These are phyloP conservation scores for Scaptomyza pallida DNA, from an alignment of 1,140 invertebrate species.

Conservation along the genomic window DNA sequence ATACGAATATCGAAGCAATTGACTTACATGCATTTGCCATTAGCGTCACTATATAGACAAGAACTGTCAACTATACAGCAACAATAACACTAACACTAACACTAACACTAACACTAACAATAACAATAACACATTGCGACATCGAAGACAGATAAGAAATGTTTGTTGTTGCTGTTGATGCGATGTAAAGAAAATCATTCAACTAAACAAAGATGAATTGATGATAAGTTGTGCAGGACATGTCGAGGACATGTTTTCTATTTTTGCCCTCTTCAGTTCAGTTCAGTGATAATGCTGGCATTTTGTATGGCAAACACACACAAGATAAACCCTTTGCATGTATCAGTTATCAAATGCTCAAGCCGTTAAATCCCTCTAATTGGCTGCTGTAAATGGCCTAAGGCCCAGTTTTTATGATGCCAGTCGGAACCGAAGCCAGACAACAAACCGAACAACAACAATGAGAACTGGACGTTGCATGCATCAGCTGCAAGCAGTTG, in stretches of 20 bases:
- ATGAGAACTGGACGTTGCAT: not conserved
- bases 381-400: constrained; percentile 4
- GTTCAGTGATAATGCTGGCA: not conserved
- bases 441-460: not conserved
- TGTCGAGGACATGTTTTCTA: not conserved
- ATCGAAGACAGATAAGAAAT: not conserved
- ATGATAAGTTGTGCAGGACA: not conserved
- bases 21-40: constrained; percentile 49
- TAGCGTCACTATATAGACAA: not conserved
- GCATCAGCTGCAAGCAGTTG: constrained; percentile 2
- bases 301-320: not conserved
- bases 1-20: constrained; percentile 34
- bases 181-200: not conserved
- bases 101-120: not conserved
- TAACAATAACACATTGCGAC: not conserved
- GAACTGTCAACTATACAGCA: not conserved
- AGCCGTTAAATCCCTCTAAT: constrained; percentile 5
- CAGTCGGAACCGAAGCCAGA: not conserved
- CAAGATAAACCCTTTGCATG: not conserved
- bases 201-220: not conserved
- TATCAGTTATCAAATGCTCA: not conserved
- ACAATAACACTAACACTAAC: not conserved
- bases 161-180: too few species aligned
- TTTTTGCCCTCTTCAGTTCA: not conserved
- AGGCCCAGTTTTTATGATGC: not conserved